Percentiles rank a stretch among this genome's conserved stretches.
phyloP scores from a whole-genome alignment of 30 jellyfish, hydroid and myxozoan genomes.

The Pelagia noctiluca region DNA sequence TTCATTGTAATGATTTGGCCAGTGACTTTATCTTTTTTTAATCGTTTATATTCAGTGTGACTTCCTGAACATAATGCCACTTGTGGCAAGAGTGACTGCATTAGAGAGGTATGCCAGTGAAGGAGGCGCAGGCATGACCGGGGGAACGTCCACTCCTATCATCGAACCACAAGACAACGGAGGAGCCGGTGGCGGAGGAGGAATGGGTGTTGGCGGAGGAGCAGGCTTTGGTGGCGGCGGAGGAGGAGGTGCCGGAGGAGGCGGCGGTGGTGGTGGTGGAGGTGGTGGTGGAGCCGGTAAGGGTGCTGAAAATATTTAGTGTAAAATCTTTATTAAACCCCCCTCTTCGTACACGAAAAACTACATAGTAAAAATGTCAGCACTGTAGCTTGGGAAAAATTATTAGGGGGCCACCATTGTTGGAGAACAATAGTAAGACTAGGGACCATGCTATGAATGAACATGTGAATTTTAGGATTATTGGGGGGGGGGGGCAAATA shows the following conservation, averaged over 20 bases:
- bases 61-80: conserved; percentile 94
- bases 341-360: not conserved
- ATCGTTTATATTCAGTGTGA: conserved; percentile 79
- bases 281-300: conserved; percentile 36
- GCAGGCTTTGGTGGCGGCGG: conserved; percentile 99
- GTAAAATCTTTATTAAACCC: not conserved
- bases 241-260: conserved; percentile 95
- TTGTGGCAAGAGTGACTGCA: conserved; percentile 98
- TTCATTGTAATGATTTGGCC: no score
- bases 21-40: no score
- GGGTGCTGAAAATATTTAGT: not conserved
- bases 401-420: no score
- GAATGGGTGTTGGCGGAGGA: conserved; percentile 91
- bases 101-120: conserved; percentile 98
- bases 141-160: conserved; percentile 72
- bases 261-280: conserved; percentile 82
- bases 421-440: no score
- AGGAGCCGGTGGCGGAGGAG: conserved; percentile 89
- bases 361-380: not conserved
- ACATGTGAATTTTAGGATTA: no score
- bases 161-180: conserved; percentile 67
- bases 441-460: no score
- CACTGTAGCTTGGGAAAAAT: not conserved
- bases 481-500: no score
- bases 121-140: conserved; percentile 99